Percentiles rank a stretch among this genome's conserved stretches.
phyloP scores from a whole-genome alignment of 1,140 invertebrate genomes.

The Aphelenchoides avenae region DNA sequence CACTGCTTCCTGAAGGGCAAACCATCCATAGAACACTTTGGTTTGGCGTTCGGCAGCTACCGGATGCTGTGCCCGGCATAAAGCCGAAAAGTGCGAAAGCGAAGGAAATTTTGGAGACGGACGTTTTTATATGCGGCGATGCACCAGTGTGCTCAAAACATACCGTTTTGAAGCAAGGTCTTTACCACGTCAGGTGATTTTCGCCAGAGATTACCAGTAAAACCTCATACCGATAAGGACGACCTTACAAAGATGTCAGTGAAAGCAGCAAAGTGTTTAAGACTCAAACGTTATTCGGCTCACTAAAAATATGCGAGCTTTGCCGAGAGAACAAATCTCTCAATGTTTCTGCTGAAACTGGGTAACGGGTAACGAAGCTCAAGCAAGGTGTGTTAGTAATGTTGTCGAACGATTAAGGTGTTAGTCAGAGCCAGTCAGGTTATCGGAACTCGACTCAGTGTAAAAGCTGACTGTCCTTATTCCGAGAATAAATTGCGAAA shows the following conservation, averaged over 20 bases:
- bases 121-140: constrained; percentile 3
- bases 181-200: constrained; percentile 49
- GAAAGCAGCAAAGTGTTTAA: not conserved
- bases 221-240: constrained; percentile 5
- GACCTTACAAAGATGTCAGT: constrained; percentile 2
- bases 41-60: not conserved
- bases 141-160: not conserved
- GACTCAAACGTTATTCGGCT: not conserved
- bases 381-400: constrained; percentile 60
- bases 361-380: constrained; percentile 57
- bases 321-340: constrained; percentile 13
- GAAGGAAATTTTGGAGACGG: not conserved
- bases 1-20: not conserved
- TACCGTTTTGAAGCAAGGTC: constrained; percentile 42
- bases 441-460: constrained; percentile 8
- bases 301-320: not conserved
- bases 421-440: constrained; percentile 39
- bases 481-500: too few relatives aligned
- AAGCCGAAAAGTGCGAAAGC: not conserved
- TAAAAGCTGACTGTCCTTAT: constrained; percentile 1
- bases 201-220: constrained; percentile 40
- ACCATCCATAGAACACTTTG: not conserved
- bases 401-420: constrained; percentile 58
- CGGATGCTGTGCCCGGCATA: not conserved
- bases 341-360: constrained; percentile 50